Base-by-base conservation (phyloP, 2,113 vertebrate genomes). In the Tragelaphus imberbis region DNA sequence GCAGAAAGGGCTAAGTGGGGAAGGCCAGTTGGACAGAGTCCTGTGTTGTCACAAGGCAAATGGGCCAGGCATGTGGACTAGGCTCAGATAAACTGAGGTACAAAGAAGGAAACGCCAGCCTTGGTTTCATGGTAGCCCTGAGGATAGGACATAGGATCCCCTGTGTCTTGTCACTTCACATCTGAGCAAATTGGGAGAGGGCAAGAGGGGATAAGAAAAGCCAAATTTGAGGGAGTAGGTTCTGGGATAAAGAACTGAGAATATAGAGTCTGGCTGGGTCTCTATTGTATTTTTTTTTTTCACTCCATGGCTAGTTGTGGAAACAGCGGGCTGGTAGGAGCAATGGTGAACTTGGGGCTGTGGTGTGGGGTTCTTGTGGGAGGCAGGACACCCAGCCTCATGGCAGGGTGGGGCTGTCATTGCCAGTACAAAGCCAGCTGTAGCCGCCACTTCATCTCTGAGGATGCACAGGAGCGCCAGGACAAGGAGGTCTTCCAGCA, bases 401-500 rank as follows among this genome's bases (percentile, higher is more conserved):
- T 91, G 87, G 97, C 14, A 84, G 84, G 94, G 53, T 4, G 79
- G 98, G 98, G 98, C 97, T 99, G 95, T 99, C 98, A 89, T 98
- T 97, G 98, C 88, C 98, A 99, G 99, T 99, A 99, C 96, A 99
- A 99, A 98, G 99, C 99, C 96, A 99, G 99, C 99, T 99, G 99
- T 98, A 99, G 99, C 98, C 99, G 99, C 61, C 99, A 99, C 99
- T 99, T 99, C 99, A 99, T 99, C 99, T 98, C 99, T 58, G 98
- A 99, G 97, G 99, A 99, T 23, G 99, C 99, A 36, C 99, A 99
- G 98, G 99, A 99, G 97, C 99, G 99, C 17, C 99, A 99, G 98
- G 99, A 99, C 95, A 99, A 99, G 75, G 99, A 99, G 98, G 99
- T 99, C 97, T 99, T 99, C 98, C 99, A 99, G 98, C 99, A 99